Conservation (phyloP, 1,140 invertebrate genomes). For the Polypedilum pembai region DNA sequence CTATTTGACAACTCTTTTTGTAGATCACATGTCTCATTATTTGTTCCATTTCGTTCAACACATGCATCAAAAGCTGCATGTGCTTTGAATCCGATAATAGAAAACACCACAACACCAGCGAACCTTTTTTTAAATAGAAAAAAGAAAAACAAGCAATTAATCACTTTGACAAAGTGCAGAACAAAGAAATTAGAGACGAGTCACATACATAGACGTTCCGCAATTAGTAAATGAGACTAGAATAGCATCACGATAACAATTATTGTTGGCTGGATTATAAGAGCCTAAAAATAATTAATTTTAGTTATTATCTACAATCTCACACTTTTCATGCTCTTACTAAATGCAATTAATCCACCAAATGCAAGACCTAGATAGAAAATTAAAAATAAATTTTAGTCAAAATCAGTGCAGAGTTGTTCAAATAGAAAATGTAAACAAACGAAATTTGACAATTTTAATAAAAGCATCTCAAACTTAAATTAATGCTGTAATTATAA, state of each 20-base stretch:
- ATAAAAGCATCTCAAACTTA: too few species aligned
- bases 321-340: not conserved
- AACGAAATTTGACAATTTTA: too few species aligned
- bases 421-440: too few species aligned
- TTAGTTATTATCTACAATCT: not conserved
- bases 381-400: not conserved
- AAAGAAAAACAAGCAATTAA: not conserved
- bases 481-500: too few species aligned
- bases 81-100: conserved; percentile 93
- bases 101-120: conserved; percentile 95
- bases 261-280: conserved; percentile 94
- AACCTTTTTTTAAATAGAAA: conserved; percentile 48
- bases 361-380: conserved; percentile 4
- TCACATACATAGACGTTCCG: conserved; percentile 71
- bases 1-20: conserved; percentile 83
- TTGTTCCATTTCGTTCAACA: conserved; percentile 40
- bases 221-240: conserved; percentile 92
- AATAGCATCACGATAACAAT: conserved; percentile 89
- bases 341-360: not conserved
- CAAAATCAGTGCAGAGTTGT: not conserved
- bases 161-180: not conserved
- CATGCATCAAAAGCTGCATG: conserved; percentile 52
- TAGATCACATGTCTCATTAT: conserved; percentile 59
- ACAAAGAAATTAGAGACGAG: not conserved
- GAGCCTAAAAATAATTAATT: conserved; percentile 52